These are phyloP conservation scores for Therioaphis trifolii DNA, from an alignment of 2,888 invertebrate species.

Conservation along the genomic window DNA sequence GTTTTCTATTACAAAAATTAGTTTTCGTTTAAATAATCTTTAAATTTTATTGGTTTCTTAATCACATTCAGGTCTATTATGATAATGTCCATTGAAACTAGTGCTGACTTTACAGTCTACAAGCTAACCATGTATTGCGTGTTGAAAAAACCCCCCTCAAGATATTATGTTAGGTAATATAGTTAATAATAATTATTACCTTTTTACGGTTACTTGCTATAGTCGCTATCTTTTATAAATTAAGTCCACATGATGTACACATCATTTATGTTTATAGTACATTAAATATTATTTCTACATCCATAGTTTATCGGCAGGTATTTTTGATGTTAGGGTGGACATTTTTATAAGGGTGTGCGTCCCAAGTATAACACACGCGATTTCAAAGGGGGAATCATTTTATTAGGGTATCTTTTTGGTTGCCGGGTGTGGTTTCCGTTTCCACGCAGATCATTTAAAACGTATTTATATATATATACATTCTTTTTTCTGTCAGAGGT, in stretches of 20 bases:
- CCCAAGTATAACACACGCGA: constrained; percentile 15
- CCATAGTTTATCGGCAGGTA: not conserved
- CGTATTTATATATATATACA: not conserved
- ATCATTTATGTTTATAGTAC: not conserved
- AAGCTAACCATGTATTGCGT: not conserved
- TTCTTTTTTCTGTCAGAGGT: not conserved
- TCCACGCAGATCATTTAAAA: constrained; percentile 14
- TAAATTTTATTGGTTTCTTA: too few species aligned
- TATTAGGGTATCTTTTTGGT: constrained; percentile 42
- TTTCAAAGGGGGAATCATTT: constrained; percentile 31
- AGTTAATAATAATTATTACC: too few species aligned
- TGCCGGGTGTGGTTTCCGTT: constrained; percentile 58
- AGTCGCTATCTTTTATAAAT: not conserved
- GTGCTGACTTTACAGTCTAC: not conserved
- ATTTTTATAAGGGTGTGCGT: constrained; percentile 16
- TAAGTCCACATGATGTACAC: not conserved
- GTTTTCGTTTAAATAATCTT: too few species aligned
- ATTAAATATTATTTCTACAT: not conserved
- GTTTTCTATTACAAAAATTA: not conserved
- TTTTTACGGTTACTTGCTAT: too few species aligned
- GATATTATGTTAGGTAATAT: not conserved
- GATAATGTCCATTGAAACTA: too few species aligned
- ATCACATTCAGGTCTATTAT: too few species aligned
- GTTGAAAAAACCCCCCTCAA: not conserved
- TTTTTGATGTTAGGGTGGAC: not conserved